Evolutionary conservation across 2,888 invertebrate species (phyloP).

Genomic region (Rotaria sp.): DNA sequence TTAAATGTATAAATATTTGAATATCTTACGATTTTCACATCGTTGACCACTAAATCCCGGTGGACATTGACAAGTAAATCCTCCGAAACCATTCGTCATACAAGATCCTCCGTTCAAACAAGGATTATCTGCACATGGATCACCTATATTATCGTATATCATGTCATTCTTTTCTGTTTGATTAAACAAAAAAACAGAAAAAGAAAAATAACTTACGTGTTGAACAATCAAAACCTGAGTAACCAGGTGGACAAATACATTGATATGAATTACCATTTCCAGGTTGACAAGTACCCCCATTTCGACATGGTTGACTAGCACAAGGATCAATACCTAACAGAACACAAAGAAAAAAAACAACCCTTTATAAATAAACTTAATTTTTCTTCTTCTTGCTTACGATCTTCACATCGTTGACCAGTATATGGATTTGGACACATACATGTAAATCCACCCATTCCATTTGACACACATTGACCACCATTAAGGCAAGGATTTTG

Average conservation of each 20-base stretch:
- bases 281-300: constrained; percentile 15
- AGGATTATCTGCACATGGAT: not conserved
- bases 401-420: constrained; percentile 32
- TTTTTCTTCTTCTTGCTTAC: not conserved
- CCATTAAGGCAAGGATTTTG: constrained; percentile 40
- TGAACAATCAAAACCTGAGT: constrained; percentile 43
- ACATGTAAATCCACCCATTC: constrained; percentile 41
- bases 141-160: not conserved
- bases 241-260: constrained; percentile 41
- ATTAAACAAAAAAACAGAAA: not conserved
- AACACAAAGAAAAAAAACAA: too few relatives aligned
- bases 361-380: too few relatives aligned
- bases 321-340: constrained; percentile 39
- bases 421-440: constrained; percentile 41
- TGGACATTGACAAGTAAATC: constrained; percentile 25
- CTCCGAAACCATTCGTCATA: not conserved
- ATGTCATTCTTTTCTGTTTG: too few relatives aligned
- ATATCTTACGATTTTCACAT: constrained; percentile 26
- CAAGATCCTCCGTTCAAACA: constrained; percentile 30
- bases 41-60: not conserved
- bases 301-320: constrained; percentile 41
- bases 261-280: constrained; percentile 33
- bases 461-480: constrained; percentile 26
- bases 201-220: not conserved
- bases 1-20: too few relatives aligned